A percentile compares a stretch with the other conserved stretches of the same genome.
Evolutionary conservation across 2,888 invertebrate species (phyloP).

Genomic region (Hymenopus coronatus): DNA sequence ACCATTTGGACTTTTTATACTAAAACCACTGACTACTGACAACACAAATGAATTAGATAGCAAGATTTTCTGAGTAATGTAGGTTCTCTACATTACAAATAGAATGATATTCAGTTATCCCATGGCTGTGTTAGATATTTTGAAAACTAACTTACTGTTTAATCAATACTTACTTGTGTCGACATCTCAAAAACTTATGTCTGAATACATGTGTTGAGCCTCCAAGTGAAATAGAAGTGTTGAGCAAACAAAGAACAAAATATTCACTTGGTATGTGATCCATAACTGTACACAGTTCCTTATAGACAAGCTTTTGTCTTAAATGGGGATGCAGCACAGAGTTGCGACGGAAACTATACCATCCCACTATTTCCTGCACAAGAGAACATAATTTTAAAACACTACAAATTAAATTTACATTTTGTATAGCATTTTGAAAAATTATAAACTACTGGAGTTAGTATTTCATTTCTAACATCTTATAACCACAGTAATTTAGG

Average conservation of each 20-base stretch:
- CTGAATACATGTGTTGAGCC: conserved; percentile 61
- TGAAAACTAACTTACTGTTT: neutral
- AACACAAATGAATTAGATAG: too few species aligned
- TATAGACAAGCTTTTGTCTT: conserved; percentile 62
- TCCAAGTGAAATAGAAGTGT: conserved; percentile 51
- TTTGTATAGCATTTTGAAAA: neutral
- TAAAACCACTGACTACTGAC: too few species aligned
- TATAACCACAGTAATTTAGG: too few species aligned
- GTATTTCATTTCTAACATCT: neutral
- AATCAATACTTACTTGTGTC: conserved; percentile 37
- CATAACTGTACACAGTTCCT: conserved; percentile 59
- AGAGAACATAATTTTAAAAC: neutral
- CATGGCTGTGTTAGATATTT: too few species aligned
- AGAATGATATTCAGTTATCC: too few species aligned
- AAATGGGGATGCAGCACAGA: conserved; percentile 57
- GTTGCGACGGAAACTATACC: conserved; percentile 63
- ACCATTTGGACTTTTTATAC: too few species aligned
- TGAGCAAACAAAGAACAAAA: conserved; percentile 62
- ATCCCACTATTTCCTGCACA: conserved; percentile 57
- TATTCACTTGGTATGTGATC: conserved; percentile 53
- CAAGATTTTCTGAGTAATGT: too few species aligned
- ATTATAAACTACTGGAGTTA: neutral
- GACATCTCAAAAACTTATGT: conserved; percentile 61
- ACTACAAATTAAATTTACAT: neutral
- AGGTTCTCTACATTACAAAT: too few species aligned